Percentiles rank a stretch among this genome's conserved stretches.
phyloP scores from a whole-genome alignment of 2,113 vertebrate species.

The Colaptes auratus region DNA sequence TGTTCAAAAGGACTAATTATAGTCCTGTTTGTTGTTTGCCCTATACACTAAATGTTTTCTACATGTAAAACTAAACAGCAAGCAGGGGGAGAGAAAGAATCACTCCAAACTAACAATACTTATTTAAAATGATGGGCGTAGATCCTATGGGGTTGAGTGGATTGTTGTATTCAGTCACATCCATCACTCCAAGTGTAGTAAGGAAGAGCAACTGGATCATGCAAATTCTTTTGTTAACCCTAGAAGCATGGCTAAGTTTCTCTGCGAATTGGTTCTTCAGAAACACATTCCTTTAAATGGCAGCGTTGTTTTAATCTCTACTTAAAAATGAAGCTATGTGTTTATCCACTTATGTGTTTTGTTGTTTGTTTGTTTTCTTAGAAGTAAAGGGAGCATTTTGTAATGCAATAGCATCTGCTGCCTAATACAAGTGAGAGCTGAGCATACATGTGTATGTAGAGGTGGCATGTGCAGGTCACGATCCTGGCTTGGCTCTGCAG shows the following conservation, averaged over 20 bases:
- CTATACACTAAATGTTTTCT: slow-evolving; percentile 20
- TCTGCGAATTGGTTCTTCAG: slow-evolving; percentile 1
- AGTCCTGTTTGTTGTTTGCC: background rate
- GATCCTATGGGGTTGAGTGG: background rate
- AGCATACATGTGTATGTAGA: background rate
- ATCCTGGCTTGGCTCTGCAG: background rate
- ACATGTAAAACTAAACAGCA: background rate
- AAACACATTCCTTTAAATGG: background rate
- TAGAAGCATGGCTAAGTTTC: background rate
- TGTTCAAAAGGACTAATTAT: slow-evolving; percentile 41
- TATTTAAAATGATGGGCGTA: background rate
- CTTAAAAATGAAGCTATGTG: background rate
- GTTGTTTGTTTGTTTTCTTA: background rate
- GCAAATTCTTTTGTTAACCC: background rate
- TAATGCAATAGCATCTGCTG: background rate
- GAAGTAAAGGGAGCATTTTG: background rate
- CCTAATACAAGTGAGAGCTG: accelerated
- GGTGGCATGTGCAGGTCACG: background rate
- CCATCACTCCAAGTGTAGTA: background rate
- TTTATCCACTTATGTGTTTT: background rate
- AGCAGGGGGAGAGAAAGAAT: background rate
- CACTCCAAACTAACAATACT: background rate
- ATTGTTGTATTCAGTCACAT: background rate
- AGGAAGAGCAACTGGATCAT: background rate
- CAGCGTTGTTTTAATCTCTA: background rate